phyloP scores from a whole-genome alignment of 2,797 vertebrate genomes.

The Lateolabrax maculatus region DNA sequence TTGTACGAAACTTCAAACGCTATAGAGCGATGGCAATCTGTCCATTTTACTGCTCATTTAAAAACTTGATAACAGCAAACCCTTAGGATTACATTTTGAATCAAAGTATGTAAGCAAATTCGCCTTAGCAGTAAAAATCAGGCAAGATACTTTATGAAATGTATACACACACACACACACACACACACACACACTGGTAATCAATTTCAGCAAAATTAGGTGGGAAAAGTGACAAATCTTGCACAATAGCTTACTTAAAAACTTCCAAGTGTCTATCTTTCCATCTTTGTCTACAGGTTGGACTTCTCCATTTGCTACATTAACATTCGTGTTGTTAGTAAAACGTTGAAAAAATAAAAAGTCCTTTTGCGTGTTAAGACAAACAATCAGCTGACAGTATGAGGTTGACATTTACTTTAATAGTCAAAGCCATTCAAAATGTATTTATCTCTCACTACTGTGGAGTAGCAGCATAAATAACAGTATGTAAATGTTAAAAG shows the following conservation, averaged over 20 bases:
- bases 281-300: neutral
- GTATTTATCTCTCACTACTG: neutral
- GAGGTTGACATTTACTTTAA: slow-evolving; percentile 17
- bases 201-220: neutral
- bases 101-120: neutral
- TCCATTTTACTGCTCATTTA: neutral
- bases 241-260: neutral
- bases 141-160: neutral
- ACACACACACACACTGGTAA: neutral
- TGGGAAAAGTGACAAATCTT: neutral
- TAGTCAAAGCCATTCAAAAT: neutral
- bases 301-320: neutral
- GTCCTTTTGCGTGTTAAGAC: neutral
- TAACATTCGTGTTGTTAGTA: neutral
- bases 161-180: too few relatives aligned
- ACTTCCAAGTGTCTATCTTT: neutral
- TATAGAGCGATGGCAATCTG: neutral
- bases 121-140: neutral
- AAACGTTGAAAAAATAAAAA: neutral
- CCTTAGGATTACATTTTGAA: neutral
- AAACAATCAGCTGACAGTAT: neutral
- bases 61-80: neutral
- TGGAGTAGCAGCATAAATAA: neutral
- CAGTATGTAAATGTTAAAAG: neutral
- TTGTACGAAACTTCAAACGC: too few relatives aligned